phyloP scores from a whole-genome alignment of 2,888 invertebrate genomes.

The Chrysolina haemoptera region DNA sequence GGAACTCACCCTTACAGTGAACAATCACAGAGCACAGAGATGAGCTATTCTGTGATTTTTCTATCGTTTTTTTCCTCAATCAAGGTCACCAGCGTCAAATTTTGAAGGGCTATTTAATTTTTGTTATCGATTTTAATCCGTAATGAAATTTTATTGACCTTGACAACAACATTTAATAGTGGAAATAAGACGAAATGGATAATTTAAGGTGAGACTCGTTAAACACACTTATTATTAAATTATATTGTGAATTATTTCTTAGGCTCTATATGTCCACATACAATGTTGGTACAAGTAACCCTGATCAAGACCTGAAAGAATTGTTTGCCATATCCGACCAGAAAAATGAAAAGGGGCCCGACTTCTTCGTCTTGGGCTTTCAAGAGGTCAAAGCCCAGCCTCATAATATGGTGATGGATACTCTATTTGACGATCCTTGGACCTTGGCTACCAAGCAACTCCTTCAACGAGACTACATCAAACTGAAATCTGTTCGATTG shows the following conservation, averaged over 20 bases:
- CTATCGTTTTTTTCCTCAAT: no score
- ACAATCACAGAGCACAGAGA: no score
- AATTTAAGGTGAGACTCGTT: conserved; percentile 37
- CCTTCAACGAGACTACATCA: conserved; percentile 82
- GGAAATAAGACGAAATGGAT: conserved; percentile 32
- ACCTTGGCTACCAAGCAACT: conserved; percentile 81
- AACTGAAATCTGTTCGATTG: conserved; percentile 84
- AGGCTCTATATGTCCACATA: conserved; percentile 90
- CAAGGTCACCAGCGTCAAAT: no score
- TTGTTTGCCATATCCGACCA: conserved; percentile 74
- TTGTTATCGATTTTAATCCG: conserved; percentile 14
- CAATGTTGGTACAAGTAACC: conserved; percentile 90
- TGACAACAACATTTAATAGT: background rate
- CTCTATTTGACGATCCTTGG: conserved; percentile 90
- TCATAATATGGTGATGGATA: conserved; percentile 86
- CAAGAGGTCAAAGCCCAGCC: conserved; percentile 94
- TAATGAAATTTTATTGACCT: background rate
- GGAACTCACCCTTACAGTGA: no score
- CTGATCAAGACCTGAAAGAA: conserved; percentile 79
- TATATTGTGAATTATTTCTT: conserved; percentile 22
- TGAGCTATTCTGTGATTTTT: no score
- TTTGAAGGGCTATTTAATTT: background rate
- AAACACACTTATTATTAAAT: background rate
- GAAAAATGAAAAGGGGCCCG: conserved; percentile 80
- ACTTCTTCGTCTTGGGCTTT: conserved; percentile 87